Conservation (phyloP, 2,888 invertebrate genomes). For the Tiphia femorata region DNA sequence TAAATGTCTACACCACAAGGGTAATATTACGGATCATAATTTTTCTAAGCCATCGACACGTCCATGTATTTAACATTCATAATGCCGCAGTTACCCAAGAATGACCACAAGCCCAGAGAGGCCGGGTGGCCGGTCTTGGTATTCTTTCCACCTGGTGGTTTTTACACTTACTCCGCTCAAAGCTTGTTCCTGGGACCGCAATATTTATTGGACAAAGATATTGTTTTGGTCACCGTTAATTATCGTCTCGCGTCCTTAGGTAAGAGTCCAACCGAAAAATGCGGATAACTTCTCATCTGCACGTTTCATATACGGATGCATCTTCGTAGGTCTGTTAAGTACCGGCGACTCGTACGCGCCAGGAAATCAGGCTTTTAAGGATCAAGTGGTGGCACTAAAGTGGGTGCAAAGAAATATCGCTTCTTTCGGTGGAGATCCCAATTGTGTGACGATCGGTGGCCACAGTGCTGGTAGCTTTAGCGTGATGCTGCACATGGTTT, state of each 20-base stretch:
- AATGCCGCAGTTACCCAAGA: background rate
- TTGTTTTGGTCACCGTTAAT: constrained; percentile 61
- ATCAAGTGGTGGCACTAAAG: constrained; percentile 77
- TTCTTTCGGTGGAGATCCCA: constrained; percentile 78
- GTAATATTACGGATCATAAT: too few species aligned
- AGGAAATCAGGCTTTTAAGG: constrained; percentile 80
- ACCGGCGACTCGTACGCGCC: constrained; percentile 77
- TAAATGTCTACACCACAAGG: constrained; percentile 67
- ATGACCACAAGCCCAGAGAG: background rate
- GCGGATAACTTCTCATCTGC: too few species aligned
- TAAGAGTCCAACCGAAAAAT: too few species aligned
- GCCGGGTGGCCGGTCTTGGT: constrained; percentile 74
- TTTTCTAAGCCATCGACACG: background rate
- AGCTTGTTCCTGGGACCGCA: constrained; percentile 67
- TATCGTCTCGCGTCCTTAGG: constrained; percentile 59
- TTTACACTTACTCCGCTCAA: constrained; percentile 74
- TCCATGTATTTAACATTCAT: too few species aligned
- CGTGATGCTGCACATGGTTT: constrained; percentile 68
- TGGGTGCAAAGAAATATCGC: constrained; percentile 79
- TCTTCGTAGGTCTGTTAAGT: constrained; percentile 73
- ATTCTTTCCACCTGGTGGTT: constrained; percentile 79
- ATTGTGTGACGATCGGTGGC: constrained; percentile 76
- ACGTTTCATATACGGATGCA: too few species aligned
- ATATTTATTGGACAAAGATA: constrained; percentile 56
- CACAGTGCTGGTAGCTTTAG: constrained; percentile 71